Conservation (phyloP, 2,888 invertebrate genomes). For the Tyria jacobaeae region DNA sequence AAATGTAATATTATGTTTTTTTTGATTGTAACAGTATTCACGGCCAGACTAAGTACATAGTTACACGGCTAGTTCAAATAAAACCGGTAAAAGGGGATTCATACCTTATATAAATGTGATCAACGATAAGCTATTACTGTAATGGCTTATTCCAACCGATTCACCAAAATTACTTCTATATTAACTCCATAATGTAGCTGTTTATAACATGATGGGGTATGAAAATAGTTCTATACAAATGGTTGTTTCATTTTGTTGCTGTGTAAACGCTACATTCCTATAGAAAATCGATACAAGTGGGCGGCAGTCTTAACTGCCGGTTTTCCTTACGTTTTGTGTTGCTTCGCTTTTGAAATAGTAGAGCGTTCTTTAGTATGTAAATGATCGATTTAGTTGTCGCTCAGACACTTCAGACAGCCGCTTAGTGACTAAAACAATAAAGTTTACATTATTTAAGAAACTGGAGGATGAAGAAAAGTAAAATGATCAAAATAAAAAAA, state of each 20-base stretch:
- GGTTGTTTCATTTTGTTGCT: slow-evolving; percentile 8
- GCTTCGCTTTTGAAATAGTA: slow-evolving; percentile 11
- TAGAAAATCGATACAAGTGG: slow-evolving; percentile 39
- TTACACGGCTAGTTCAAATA: not conserved
- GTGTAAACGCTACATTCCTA: slow-evolving; percentile 29
- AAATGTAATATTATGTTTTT: too few species aligned
- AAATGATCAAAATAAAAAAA: not conserved
- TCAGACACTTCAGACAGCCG: slow-evolving; percentile 4
- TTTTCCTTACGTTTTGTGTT: slow-evolving; percentile 20
- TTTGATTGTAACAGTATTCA: too few species aligned
- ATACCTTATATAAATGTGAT: not conserved
- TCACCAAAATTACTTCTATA: not conserved
- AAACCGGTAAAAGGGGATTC: not conserved
- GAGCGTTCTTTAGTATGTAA: slow-evolving; percentile 18
- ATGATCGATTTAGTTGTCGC: slow-evolving; percentile 9
- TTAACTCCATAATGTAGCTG: not conserved
- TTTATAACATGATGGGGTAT: not conserved
- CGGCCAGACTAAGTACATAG: too few species aligned
- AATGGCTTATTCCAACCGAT: not conserved
- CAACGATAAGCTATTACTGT: not conserved
- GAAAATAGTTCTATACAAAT: slow-evolving; percentile 1
- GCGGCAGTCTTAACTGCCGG: slow-evolving; percentile 10
- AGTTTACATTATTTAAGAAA: not conserved
- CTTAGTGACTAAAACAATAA: not conserved
- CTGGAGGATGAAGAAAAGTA: not conserved